Percentiles rank a stretch among this genome's conserved stretches.
Conservation (phyloP, 2,797 vertebrate genomes). For the Lutra lutra region DNA sequence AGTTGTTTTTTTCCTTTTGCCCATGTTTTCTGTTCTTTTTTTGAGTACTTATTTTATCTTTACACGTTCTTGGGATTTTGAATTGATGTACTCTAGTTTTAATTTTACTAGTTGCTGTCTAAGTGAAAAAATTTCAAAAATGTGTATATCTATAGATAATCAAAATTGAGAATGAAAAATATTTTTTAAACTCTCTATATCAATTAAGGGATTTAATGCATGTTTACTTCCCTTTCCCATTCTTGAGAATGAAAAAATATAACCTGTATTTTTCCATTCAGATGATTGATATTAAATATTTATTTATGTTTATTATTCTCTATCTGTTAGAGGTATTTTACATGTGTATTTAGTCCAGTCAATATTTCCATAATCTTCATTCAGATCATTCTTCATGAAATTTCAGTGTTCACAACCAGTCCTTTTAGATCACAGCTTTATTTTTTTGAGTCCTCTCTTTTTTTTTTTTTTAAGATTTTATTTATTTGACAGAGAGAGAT, state of each 20-base stretch:
- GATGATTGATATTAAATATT: background rate
- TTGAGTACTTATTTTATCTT: background rate
- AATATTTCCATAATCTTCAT: background rate
- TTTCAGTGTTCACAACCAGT: background rate
- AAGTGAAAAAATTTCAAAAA: background rate
- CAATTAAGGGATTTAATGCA: background rate
- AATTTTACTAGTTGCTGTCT: background rate
- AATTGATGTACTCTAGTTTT: background rate
- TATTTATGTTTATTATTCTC: background rate
- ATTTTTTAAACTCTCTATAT: background rate
- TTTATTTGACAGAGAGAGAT: too few species aligned
- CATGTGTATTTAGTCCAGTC: background rate
- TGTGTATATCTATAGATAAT: background rate
- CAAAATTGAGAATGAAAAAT: conserved; percentile 7
- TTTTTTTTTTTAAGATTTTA: too few species aligned
- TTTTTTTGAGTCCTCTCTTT: background rate
- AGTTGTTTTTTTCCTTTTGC: background rate
- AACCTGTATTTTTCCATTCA: background rate
- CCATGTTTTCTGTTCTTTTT: background rate
- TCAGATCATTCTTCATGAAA: background rate
- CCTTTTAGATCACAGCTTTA: background rate
- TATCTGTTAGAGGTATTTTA: background rate
- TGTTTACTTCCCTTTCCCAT: background rate
- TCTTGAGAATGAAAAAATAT: background rate
- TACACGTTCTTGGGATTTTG: background rate